phyloP scores from a whole-genome alignment of 2,113 vertebrate species.

The Boulengeromyrus knoepffleri region DNA sequence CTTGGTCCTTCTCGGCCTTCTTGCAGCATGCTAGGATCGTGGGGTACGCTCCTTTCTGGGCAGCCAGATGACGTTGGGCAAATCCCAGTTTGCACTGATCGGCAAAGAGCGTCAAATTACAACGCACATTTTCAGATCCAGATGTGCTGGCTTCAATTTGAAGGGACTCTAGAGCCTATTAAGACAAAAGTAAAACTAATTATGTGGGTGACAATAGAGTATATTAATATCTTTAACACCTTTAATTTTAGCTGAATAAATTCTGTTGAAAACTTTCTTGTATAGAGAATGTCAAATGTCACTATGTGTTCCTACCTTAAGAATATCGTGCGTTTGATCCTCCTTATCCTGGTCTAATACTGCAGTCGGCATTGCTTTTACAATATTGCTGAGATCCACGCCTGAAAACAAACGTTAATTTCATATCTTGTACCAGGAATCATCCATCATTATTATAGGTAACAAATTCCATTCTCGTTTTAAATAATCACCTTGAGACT shows the following conservation, averaged over 20 bases:
- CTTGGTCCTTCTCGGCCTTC: conserved; percentile 38
- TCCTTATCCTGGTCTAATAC: conserved; percentile 42
- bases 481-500: conserved; percentile 76
- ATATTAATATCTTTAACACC: neutral
- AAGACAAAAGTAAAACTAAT: neutral
- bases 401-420: conserved; percentile 52
- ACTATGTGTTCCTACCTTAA: conserved; percentile 63
- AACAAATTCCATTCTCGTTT: neutral
- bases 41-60: conserved; percentile 76
- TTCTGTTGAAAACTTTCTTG: neutral
- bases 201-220: neutral
- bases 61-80: conserved; percentile 75
- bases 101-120: conserved; percentile 55
- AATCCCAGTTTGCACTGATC: conserved; percentile 72
- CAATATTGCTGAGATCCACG: conserved; percentile 82
- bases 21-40: conserved; percentile 70
- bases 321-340: conserved; percentile 67
- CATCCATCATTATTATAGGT: neutral
- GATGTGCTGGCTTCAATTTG: conserved; percentile 41
- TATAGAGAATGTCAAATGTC: neutral
- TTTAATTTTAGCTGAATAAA: neutral
- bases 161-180: conserved; percentile 70
- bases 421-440: neutral
- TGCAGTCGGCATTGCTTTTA: conserved; percentile 61
- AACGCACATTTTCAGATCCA: neutral